Evolutionary conservation across 2,888 invertebrate species (phyloP).

Genomic region (Linnaemya tessellans): DNA sequence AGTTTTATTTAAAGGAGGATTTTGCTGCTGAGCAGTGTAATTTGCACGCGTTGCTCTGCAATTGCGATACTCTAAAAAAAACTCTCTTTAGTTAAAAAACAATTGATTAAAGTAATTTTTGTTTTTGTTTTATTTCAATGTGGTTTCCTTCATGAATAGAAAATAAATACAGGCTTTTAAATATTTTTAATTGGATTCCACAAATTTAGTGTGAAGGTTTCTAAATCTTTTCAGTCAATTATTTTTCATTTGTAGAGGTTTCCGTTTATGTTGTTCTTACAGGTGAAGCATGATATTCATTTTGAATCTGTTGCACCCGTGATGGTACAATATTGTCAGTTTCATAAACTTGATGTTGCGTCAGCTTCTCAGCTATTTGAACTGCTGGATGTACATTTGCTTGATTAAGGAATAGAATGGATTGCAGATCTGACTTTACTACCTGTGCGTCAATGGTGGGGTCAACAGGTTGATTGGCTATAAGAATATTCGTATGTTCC

Average conservation of each 20-base stretch:
- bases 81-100: background rate
- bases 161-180: too few species aligned
- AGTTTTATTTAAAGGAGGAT: too few species aligned
- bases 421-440: background rate
- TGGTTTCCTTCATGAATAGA: background rate
- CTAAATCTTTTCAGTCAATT: background rate
- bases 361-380: constrained; percentile 6
- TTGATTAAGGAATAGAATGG: background rate
- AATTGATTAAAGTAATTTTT: background rate
- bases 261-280: constrained; percentile 19
- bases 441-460: background rate
- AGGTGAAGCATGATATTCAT: constrained; percentile 22
- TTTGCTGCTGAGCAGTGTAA: too few species aligned
- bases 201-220: background rate
- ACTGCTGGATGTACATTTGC: background rate
- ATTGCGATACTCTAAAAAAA: too few species aligned
- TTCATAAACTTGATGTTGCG: background rate
- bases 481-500: background rate
- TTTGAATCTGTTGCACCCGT: constrained; percentile 41
- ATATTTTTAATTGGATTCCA: background rate
- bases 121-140: background rate
- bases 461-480: background rate
- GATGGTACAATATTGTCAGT: constrained; percentile 17
- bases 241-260: too few species aligned
- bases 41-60: too few species aligned